Base-by-base conservation (phyloP, 2,797 vertebrate species). In the Notamacropus eugenii region DNA sequence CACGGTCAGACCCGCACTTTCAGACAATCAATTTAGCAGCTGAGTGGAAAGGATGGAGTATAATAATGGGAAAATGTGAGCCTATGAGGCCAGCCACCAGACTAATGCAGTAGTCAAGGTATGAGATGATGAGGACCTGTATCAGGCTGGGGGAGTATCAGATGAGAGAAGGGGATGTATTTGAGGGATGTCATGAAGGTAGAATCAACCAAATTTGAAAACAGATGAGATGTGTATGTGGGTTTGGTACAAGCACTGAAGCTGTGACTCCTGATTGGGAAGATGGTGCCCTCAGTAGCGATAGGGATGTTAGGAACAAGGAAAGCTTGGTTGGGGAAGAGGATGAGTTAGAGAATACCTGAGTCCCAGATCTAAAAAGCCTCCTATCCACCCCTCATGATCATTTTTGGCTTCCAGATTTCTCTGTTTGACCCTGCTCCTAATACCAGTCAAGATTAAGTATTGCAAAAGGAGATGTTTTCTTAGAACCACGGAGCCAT, bases 391-490 rank as follows among this genome's bases (percentile, higher is more conserved):
- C n/a, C 22, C 59, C 9, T 46, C 29, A 46, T 13, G 8, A 82
- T 82, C 74, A 27, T 82, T 46, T 6, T 11, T 11, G 19, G 40
- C 74, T 82, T 27, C 22, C 74, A 46, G 13, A 82, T 82, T 46
- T 24, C 40, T 82, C 74, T 40, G 11, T 46, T 9, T 82, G 74
- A 46, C 74, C 74, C 74, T 96, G 59, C 90, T 96, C 91, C 92
- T 59, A 57, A 92, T 56, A 94, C 97, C 91, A 92, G 97, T 98
- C 96, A 97, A 97, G 98, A 97, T 97, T 93, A 97, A 96, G 97
- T 96, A 96, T 97, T 96, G 96, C 97, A 97, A 97, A 96, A 96
- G 96, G 95, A 96, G 54, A n/a, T 98, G 95, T 96, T 97, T 98
- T 96, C 96, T 97, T 97, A 95, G 92, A 95, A 95, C 62, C 92